These are phyloP conservation scores for Cotesia glomerata DNA, from an alignment of 1,140 invertebrate genomes.

Conservation along the genomic window DNA sequence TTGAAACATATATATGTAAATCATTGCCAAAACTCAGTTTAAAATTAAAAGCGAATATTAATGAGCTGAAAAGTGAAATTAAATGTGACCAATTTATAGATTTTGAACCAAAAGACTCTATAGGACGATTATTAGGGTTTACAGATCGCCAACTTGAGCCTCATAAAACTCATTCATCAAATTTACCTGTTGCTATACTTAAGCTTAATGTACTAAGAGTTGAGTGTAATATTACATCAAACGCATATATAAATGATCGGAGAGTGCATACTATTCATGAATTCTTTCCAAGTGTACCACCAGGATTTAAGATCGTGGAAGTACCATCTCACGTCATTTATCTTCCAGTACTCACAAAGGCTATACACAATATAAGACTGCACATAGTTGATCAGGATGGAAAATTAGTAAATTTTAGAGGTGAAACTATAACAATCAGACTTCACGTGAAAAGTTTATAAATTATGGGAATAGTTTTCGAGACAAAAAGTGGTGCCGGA, in stretches of 20 bases:
- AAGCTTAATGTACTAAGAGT: not conserved
- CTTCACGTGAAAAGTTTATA: not conserved
- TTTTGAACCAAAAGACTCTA: no score
- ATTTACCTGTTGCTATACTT: no score
- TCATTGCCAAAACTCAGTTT: not conserved
- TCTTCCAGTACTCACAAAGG: no score
- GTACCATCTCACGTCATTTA: not conserved
- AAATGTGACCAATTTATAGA: no score
- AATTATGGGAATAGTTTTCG: not conserved
- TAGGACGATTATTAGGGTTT: no score
- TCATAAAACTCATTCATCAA: no score
- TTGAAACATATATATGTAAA: slow-evolving; percentile 31
- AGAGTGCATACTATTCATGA: not conserved
- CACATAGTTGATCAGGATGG: not conserved
- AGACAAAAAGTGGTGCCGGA: not conserved
- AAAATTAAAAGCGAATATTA: no score
- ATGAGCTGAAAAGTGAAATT: no score
- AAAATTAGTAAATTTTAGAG: not conserved
- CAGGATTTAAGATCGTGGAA: not conserved
- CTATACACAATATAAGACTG: not conserved
- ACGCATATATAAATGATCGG: not conserved
- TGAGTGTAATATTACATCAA: not conserved
- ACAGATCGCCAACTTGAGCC: no score
- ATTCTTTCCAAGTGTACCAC: not conserved
- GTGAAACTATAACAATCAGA: not conserved